Percentiles rank a stretch among this genome's conserved stretches.
Evolutionary conservation across 1,140 invertebrate species (phyloP).

Genomic region (Neomicropteryx cornuta): DNA sequence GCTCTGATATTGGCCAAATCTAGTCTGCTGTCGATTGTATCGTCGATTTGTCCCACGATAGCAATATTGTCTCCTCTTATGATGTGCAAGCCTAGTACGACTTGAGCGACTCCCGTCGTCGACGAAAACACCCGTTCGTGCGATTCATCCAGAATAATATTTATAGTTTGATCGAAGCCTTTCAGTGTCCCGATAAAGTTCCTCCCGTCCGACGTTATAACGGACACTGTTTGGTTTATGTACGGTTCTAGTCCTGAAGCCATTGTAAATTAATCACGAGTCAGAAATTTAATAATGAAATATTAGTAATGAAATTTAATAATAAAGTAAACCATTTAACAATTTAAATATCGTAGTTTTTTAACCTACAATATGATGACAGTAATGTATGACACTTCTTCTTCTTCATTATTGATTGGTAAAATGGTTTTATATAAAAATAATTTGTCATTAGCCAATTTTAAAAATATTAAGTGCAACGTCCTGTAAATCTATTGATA

Average conservation of each 20-base stretch:
- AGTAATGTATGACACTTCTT: no score
- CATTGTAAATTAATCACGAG: no score
- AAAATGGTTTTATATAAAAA: no score
- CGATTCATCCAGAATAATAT: slow-evolving; percentile 94
- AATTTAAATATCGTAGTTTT: no score
- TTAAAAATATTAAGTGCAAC: no score
- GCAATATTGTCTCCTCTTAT: slow-evolving; percentile 97
- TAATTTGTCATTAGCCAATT: no score
- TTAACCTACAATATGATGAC: no score
- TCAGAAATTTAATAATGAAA: no score
- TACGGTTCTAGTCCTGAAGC: slow-evolving; percentile 74
- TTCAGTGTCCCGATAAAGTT: slow-evolving; percentile 83
- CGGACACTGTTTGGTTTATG: slow-evolving; percentile 84
- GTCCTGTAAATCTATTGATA: no score
- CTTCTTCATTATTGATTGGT: no score
- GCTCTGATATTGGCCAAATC: slow-evolving; percentile 79
- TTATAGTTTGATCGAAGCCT: slow-evolving; percentile 94
- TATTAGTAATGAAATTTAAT: no score
- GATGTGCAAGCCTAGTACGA: slow-evolving; percentile 91
- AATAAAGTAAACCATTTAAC: no score
- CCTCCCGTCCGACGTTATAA: slow-evolving; percentile 88
- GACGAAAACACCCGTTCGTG: slow-evolving; percentile 94
- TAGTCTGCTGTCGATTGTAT: slow-evolving; percentile 75
- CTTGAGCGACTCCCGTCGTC: slow-evolving; percentile 88
- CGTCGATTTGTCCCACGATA: slow-evolving; percentile 85